Evolutionary conservation across 2,888 invertebrate species (phyloP), one percentile per base, ranked within the genome.

Genomic region (Spilosoma lubricipeda): DNA sequence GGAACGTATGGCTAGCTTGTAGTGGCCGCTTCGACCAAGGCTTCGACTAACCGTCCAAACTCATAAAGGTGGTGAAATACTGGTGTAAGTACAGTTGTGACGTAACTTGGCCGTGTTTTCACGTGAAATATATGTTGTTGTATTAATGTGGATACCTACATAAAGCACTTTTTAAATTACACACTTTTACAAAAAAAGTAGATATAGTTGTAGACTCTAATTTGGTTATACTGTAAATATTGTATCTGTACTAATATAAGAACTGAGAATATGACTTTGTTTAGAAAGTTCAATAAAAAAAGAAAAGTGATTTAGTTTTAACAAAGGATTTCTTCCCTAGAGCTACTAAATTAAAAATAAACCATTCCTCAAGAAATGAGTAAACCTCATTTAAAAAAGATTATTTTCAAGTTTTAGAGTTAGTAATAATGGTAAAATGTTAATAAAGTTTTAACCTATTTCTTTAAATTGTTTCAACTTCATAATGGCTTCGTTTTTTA

Each of bases 1-100:
- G 91, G 93, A 93, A 93, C 91, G 91, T 93, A 91, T 88, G 83
- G 85, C 82, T 82, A 82, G 86, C 85, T 83, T 87, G 82, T 85
- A 83, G 82, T 81, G 82, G 74, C 81, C 80, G 80, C 81, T 79
- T 80, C 74, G 82, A 81, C 80, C 84, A 79, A 85, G 77, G 80
- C 81, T 80, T 80, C 75, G 82, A 81, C 79, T 83, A 79, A 84
- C 76, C 77, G 71, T 79, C 75, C 88, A 87, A 87, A 88, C 88
- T 89, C 88, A 87, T 78, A 67, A 74, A 82, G 78, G 74, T 81
- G 78, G 82, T 85, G 75, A 80, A 85, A 80, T 80, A 80, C 75
- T 71, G 73, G 78, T 70, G 33, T 42, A 63, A 36, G 59, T 42
- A 48, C 56, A 64, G 66, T 75, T 65, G 68, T 70, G 73, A 73